Conservation (phyloP, 2,888 invertebrate genomes). For the Malachius bipustulatus region DNA sequence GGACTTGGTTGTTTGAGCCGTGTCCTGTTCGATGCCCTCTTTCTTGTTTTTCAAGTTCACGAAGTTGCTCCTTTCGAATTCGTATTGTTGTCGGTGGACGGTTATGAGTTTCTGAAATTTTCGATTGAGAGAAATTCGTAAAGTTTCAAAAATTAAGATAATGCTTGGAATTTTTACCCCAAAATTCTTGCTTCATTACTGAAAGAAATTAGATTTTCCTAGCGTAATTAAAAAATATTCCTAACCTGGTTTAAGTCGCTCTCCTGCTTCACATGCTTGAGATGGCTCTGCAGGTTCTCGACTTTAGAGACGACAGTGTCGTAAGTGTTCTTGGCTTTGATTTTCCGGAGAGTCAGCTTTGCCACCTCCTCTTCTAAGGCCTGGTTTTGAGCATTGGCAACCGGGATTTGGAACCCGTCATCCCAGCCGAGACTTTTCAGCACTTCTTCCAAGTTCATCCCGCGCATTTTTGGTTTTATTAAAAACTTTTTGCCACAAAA, state of each 20-base stretch:
- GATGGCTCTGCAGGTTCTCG: constrained; percentile 36
- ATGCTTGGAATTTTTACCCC: no score
- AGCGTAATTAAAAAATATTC: no score
- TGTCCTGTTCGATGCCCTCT: constrained; percentile 38
- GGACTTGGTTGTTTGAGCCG: constrained; percentile 40
- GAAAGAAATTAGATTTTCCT: no score
- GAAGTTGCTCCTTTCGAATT: constrained; percentile 49
- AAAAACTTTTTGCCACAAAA: no score
- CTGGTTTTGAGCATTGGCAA: constrained; percentile 64
- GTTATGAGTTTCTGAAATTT: constrained; percentile 51
- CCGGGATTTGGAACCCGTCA: constrained; percentile 65
- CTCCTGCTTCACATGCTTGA: constrained; percentile 41
- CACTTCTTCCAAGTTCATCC: constrained; percentile 47
- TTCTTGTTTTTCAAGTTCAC: constrained; percentile 35
- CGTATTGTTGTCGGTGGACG: constrained; percentile 56
- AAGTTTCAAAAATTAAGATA: no score
- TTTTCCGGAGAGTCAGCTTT: constrained; percentile 38
- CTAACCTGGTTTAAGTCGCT: constrained; percentile 45
- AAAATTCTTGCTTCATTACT: no score
- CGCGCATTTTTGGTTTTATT: not conserved
- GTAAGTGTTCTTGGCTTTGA: constrained; percentile 36
- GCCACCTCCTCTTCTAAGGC: constrained; percentile 42
- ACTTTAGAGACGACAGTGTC: constrained; percentile 34
- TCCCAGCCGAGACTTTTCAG: constrained; percentile 61
- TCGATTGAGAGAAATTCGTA: no score